Evolutionary conservation across 2,113 vertebrate species (phyloP).

Genomic region (Toxostoma redivivum): DNA sequence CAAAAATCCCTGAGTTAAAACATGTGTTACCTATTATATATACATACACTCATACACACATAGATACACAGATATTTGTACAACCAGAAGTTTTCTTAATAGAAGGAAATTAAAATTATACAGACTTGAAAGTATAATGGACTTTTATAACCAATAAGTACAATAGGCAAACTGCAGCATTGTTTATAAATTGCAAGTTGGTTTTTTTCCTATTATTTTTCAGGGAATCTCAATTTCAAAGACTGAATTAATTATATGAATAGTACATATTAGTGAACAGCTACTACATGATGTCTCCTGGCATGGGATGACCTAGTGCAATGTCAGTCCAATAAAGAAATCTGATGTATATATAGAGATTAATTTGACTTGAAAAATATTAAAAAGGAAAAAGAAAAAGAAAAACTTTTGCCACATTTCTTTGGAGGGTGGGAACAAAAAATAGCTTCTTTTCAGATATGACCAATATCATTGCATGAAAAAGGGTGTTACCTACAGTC

Average conservation of each 20-base stretch:
- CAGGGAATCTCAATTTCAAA: neutral
- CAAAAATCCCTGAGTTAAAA: neutral
- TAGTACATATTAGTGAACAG: neutral
- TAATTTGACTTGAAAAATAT: neutral
- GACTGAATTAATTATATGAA: neutral
- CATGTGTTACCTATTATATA: neutral
- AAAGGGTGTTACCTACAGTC: neutral
- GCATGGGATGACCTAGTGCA: neutral
- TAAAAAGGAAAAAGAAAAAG: accelerated
- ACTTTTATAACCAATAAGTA: neutral
- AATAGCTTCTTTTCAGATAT: neutral
- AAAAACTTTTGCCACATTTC: accelerated
- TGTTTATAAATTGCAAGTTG: neutral
- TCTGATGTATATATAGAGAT: neutral
- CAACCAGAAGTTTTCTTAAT: neutral
- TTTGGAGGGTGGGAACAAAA: neutral
- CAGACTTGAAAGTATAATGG: neutral
- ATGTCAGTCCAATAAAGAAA: neutral
- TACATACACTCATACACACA: neutral
- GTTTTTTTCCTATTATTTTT: neutral
- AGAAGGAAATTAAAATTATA: neutral
- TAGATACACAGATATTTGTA: neutral
- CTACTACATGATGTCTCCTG: neutral
- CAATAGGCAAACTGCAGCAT: neutral
- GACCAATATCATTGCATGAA: neutral